These are phyloP conservation scores for Lamprotornis superbus DNA, from an alignment of 2,113 vertebrate genomes.

Conservation along the genomic window DNA sequence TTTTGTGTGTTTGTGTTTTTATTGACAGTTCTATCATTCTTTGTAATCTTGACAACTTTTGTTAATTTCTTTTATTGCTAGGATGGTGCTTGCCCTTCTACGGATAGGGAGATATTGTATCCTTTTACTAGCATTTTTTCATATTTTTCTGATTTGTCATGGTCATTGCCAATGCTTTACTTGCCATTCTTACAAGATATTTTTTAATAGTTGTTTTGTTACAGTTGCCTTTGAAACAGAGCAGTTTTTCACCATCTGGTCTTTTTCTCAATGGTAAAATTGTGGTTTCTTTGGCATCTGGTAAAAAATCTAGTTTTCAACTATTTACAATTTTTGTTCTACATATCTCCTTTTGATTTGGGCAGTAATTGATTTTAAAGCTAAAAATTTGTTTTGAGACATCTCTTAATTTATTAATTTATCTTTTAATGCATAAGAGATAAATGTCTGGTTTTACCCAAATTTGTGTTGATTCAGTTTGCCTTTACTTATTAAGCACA, in stretches of 20 bases:
- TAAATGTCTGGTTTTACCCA: not conserved
- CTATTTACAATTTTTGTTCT: not conserved
- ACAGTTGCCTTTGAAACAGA: not conserved
- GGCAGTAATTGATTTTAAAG: not conserved
- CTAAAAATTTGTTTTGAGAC: not conserved
- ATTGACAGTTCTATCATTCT: not conserved
- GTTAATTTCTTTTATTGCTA: not conserved
- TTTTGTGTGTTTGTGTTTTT: not conserved
- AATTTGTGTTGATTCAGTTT: not conserved
- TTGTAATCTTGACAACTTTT: not conserved
- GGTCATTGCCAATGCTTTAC: not conserved
- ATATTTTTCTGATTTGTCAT: not conserved
- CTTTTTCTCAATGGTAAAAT: not conserved
- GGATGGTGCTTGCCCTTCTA: not conserved
- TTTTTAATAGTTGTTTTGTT: not conserved
- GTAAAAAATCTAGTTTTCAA: not conserved
- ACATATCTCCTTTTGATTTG: not conserved
- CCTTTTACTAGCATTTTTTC: not conserved
- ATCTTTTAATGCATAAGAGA: not conserved
- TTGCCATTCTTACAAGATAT: not conserved
- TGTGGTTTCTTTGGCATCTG: not conserved
- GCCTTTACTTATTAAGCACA: not conserved
- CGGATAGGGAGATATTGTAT: not conserved
- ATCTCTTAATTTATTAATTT: not conserved
- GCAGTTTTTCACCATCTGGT: not conserved